These are phyloP conservation scores for Passer domesticus DNA, from an alignment of 2,113 vertebrate genomes.

Conservation along the genomic window DNA sequence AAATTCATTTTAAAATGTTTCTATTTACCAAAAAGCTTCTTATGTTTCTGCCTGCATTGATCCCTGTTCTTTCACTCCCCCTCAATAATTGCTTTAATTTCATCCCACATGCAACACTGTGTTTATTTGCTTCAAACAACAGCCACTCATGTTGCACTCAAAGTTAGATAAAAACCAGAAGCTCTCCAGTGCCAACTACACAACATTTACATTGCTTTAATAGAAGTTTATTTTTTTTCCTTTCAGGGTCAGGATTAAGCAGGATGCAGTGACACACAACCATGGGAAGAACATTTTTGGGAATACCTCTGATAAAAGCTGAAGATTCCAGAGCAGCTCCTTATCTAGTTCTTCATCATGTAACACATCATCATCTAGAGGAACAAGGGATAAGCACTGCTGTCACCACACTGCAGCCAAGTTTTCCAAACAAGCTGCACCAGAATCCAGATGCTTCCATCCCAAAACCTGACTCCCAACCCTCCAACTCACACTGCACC, in stretches of 20 bases:
- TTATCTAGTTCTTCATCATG: slow-evolving; percentile 96
- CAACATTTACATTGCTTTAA: background rate
- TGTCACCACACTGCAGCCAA: background rate
- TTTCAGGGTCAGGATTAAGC: background rate
- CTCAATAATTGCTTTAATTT: background rate
- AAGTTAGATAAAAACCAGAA: background rate
- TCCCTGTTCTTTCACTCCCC: background rate
- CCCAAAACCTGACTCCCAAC: background rate
- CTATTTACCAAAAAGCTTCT: background rate
- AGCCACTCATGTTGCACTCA: background rate
- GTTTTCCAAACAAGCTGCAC: background rate
- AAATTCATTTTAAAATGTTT: background rate
- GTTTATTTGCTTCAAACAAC: background rate
- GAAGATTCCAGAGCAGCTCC: slow-evolving; percentile 95
- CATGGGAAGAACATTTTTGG: background rate
- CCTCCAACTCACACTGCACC: background rate
- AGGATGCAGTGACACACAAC: background rate
- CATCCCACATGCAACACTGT: background rate
- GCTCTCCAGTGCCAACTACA: background rate
- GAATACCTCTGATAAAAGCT: slow-evolving; percentile 94
- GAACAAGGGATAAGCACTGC: background rate
- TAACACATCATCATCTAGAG: slow-evolving; percentile 92
- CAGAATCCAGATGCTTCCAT: background rate
- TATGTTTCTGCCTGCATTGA: background rate
- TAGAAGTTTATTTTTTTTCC: background rate